Conservation (phyloP, 2,113 vertebrate genomes). For the Chloropsis hardwickii region DNA sequence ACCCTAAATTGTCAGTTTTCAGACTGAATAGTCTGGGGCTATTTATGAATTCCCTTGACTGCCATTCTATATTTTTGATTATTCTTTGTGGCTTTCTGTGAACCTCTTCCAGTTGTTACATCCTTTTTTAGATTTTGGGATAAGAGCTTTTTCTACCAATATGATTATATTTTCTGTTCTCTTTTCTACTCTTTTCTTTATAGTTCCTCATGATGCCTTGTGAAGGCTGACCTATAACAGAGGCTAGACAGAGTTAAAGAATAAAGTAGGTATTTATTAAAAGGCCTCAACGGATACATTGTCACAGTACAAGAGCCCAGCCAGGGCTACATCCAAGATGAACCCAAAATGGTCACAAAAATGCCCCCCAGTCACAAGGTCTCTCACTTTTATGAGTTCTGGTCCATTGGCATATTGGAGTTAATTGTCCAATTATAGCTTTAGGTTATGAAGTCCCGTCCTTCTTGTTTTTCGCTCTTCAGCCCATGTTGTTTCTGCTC, state of each 20-base stretch:
- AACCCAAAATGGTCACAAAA: not conserved
- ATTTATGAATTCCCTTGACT: not conserved
- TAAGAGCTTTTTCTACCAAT: not conserved
- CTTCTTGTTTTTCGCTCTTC: not conserved
- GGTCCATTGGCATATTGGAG: not conserved
- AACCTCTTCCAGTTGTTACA: not conserved
- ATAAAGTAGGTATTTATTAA: not conserved
- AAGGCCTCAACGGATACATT: not conserved
- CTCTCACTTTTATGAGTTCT: not conserved
- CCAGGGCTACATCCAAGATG: not conserved
- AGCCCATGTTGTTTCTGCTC: not conserved
- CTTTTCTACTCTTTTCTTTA: not conserved
- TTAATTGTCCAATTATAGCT: not conserved
- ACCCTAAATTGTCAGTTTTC: not conserved
- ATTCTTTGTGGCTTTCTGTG: not conserved
- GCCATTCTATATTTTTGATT: not conserved
- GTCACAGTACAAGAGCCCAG: not conserved
- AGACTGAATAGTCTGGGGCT: not conserved
- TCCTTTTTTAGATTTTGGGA: not conserved
- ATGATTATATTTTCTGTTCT: not conserved
- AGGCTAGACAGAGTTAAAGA: too few species aligned
- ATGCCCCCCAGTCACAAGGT: fast-evolving
- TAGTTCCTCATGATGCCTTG: not conserved
- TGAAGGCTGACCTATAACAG: too few species aligned
- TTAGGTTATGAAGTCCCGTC: not conserved